Conservation (phyloP, 2,113 vertebrate genomes). For the Cyanoderma ruficeps region DNA sequence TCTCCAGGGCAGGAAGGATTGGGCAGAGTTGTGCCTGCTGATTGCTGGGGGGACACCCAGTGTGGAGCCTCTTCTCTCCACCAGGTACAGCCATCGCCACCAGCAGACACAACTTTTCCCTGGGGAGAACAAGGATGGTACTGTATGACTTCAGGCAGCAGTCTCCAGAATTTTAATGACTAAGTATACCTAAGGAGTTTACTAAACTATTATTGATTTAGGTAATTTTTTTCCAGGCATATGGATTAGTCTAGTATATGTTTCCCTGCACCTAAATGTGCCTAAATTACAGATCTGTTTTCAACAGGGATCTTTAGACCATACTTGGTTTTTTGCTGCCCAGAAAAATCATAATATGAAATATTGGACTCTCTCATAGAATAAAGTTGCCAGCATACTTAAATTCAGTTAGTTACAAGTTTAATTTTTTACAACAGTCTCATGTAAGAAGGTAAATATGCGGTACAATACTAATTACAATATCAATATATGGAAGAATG, state of each 20-base stretch:
- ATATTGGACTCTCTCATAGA: background rate
- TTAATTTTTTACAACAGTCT: background rate
- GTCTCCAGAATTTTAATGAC: background rate
- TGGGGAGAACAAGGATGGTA: background rate
- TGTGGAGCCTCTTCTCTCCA: background rate
- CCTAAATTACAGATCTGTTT: background rate
- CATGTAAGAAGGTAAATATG: background rate
- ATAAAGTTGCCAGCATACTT: background rate
- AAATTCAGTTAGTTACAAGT: background rate
- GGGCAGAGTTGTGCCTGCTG: background rate
- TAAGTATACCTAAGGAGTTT: background rate
- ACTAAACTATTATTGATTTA: background rate
- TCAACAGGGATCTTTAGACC: background rate
- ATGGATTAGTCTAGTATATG: background rate
- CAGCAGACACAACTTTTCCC: background rate
- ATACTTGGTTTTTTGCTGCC: background rate
- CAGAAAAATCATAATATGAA: background rate
- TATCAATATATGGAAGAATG: background rate
- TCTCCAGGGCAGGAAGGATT: background rate
- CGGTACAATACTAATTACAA: background rate
- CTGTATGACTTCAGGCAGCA: background rate
- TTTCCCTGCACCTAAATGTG: background rate
- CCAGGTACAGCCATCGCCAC: background rate
- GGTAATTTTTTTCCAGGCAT: background rate
- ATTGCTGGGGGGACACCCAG: background rate